These are phyloP conservation scores for Solenodon paradoxus DNA, from an alignment of 2,113 vertebrate species.

Conservation along the genomic window DNA sequence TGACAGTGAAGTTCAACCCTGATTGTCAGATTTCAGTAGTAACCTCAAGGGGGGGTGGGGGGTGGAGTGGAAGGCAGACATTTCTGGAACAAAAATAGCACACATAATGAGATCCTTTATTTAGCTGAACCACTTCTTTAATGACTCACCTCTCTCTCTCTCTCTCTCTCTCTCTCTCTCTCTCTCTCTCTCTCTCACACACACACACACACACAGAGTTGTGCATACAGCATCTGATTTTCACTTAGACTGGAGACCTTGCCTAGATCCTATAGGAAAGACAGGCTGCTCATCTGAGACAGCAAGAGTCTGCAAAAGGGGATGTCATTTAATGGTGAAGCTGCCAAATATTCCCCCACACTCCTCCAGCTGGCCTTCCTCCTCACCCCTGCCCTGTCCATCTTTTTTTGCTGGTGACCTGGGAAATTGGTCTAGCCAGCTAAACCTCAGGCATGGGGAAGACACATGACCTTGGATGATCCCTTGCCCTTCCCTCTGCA, in stretches of 20 bases:
- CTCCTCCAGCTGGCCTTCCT: neutral
- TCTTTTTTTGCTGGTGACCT: neutral
- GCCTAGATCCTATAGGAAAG: neutral
- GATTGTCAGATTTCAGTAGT: conserved; percentile 82
- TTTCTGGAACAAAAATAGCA: conserved; percentile 81
- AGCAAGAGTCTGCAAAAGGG: neutral
- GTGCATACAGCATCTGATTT: neutral
- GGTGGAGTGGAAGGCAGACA: conserved; percentile 76
- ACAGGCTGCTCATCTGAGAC: neutral
- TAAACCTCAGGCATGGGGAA: neutral
- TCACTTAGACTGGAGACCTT: neutral
- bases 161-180: neutral
- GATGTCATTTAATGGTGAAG: neutral
- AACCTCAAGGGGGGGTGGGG: conserved; percentile 78
- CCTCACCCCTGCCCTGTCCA: neutral
- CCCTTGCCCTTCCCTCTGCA: neutral
- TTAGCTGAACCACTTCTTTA: conserved; percentile 78
- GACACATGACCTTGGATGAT: neutral
- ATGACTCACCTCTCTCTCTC: conserved; percentile 57
- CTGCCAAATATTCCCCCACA: neutral
- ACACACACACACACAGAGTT: neutral
- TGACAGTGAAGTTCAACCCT: conserved; percentile 80
- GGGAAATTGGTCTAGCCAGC: neutral
- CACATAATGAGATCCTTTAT: conserved; percentile 81
- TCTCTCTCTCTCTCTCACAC: neutral